A percentile compares a stretch with the other conserved stretches of the same genome.
phyloP scores from a whole-genome alignment of 2,888 invertebrate species.

The Eupeodes luniger region DNA sequence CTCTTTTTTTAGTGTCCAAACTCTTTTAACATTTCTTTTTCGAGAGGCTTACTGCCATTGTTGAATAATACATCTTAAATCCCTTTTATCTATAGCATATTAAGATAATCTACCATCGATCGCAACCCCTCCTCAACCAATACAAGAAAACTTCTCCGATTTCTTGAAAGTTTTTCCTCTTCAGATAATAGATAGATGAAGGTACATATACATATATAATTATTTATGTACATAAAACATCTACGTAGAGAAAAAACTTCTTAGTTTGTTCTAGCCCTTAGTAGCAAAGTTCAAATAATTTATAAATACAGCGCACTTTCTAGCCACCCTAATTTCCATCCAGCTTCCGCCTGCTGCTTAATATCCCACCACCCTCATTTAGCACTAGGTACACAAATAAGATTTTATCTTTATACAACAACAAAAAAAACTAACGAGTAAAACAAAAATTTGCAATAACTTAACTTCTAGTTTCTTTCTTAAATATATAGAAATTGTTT shows the following conservation, averaged over 20 bases:
- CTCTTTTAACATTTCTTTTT: background rate
- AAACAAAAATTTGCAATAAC: background rate
- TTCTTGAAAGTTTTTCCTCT: background rate
- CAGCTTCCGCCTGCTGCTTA: constrained; percentile 2
- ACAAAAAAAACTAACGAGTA: constrained; percentile 14
- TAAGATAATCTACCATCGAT: constrained; percentile 39
- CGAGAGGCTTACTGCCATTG: background rate
- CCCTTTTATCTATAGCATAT: background rate
- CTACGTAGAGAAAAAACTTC: constrained; percentile 3
- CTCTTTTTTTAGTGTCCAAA: background rate
- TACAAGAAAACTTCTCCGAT: background rate
- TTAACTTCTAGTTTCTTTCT: background rate
- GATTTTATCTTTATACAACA: constrained; percentile 38
- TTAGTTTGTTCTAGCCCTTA: constrained; percentile 60
- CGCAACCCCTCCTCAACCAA: background rate
- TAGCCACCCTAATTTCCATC: constrained; percentile 35
- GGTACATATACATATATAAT: background rate
- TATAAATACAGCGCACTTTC: constrained; percentile 62
- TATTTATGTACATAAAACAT: background rate
- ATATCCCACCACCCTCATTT: background rate
- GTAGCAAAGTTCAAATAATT: constrained; percentile 55
- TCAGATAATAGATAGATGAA: background rate
- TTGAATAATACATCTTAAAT: background rate
- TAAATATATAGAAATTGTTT: constrained; percentile 31
- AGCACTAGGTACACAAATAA: constrained; percentile 27